phyloP scores from a whole-genome alignment of 2,113 vertebrate genomes.

The Scomber colias region DNA sequence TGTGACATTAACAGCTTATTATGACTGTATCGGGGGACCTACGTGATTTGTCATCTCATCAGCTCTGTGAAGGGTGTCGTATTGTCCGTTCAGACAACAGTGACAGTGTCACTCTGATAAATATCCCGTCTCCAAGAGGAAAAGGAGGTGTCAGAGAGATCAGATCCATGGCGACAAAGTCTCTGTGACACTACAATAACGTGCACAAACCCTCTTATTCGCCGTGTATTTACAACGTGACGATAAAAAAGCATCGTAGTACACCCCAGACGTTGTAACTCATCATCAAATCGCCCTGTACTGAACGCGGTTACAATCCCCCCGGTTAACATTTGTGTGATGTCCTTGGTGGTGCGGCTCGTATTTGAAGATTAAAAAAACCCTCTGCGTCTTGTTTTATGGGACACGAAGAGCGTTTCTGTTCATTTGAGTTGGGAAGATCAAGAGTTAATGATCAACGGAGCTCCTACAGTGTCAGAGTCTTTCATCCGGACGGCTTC shows the following conservation, averaged over 20 bases:
- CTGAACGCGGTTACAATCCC: conserved; percentile 23
- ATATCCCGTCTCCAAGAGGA: conserved; percentile 34
- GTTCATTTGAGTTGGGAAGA: conserved; percentile 17
- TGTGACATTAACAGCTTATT: conserved; percentile 33
- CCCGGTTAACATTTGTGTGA: neutral
- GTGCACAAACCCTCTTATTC: neutral
- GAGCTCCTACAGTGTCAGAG: conserved; percentile 29
- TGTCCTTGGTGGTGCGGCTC: conserved; percentile 19
- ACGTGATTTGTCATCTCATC: conserved; percentile 38
- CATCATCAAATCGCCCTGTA: neutral
- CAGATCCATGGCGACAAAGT: neutral
- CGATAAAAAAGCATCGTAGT: conserved; percentile 26
- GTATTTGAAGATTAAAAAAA: neutral
- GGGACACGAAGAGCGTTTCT: conserved; percentile 1
- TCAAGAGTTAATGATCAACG: conserved; percentile 57
- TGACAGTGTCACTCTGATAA: conserved; percentile 42
- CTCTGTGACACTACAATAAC: conserved; percentile 19
- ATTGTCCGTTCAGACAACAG: conserved; percentile 37
- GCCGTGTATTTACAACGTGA: neutral
- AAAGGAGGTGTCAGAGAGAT: conserved; percentile 19
- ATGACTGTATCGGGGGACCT: conserved; percentile 22
- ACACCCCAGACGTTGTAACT: neutral
- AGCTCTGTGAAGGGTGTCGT: conserved; percentile 9
- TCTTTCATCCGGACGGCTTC: conserved; percentile 63
- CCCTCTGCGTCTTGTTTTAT: neutral